Conservation (phyloP, 1,140 invertebrate species). For the Brachionus rubens region DNA sequence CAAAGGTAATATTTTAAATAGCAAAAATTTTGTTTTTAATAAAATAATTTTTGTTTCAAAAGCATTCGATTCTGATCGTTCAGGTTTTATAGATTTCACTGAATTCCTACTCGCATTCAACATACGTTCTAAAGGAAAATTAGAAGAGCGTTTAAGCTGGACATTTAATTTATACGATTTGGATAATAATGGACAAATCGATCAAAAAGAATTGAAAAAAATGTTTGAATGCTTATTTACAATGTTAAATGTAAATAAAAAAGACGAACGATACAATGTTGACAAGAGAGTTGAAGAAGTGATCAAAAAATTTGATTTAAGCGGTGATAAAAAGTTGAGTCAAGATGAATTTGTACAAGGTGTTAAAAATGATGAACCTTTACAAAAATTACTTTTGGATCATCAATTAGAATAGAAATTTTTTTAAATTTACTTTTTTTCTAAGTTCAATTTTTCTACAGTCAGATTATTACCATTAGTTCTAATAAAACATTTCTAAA, state of each 20-base stretch:
- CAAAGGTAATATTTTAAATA: background rate
- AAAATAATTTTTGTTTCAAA: no score
- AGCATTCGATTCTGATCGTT: constrained; percentile 37
- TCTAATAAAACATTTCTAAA: background rate
- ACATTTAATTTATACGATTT: constrained; percentile 47
- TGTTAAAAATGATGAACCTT: constrained; percentile 31
- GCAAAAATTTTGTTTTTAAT: background rate
- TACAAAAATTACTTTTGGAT: constrained; percentile 13
- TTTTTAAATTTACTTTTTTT: background rate
- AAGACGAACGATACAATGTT: constrained; percentile 42
- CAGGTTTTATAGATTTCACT: constrained; percentile 42
- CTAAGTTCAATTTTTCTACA: constrained; percentile 13
- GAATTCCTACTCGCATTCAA: constrained; percentile 44
- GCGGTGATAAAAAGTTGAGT: constrained; percentile 37
- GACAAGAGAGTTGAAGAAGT: constrained; percentile 41
- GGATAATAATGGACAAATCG: constrained; percentile 45
- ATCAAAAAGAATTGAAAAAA: constrained; percentile 43
- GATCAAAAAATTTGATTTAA: constrained; percentile 35
- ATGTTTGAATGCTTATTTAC: constrained; percentile 39
- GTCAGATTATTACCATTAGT: no score
- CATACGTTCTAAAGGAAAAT: constrained; percentile 35
- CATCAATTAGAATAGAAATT: constrained; percentile 23
- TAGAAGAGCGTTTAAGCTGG: constrained; percentile 37
- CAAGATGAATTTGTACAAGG: constrained; percentile 46
- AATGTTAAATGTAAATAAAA: constrained; percentile 24